A percentile compares a stretch with the other conserved stretches of the same genome.
These are phyloP conservation scores for Clarias magur DNA, from an alignment of 2,113 vertebrate genomes.

Conservation along the genomic window DNA sequence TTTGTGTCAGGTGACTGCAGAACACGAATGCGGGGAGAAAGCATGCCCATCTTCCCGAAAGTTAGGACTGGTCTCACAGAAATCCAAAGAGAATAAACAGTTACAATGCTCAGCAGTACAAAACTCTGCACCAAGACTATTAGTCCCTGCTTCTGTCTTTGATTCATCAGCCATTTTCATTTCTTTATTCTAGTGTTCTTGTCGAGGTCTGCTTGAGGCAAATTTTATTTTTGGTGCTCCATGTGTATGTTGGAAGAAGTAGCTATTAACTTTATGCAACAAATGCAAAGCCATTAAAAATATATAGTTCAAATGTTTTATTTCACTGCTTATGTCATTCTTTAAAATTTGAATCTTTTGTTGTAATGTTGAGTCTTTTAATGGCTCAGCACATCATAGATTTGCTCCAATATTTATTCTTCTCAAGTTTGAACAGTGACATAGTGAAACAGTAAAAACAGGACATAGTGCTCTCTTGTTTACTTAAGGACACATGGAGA, in stretches of 20 bases:
- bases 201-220: background rate
- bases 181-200: background rate
- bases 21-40: background rate
- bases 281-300: background rate
- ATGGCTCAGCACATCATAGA: background rate
- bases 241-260: background rate
- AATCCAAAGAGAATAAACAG: background rate
- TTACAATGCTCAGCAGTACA: background rate
- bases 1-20: conserved; percentile 13
- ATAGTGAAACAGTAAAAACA: conserved; percentile 71
- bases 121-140: background rate
- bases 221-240: background rate
- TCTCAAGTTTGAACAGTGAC: conserved; percentile 73
- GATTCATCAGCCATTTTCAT: background rate
- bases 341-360: background rate
- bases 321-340: background rate
- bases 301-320: background rate
- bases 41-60: background rate
- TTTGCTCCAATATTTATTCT: conserved; percentile 63
- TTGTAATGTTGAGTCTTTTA: background rate
- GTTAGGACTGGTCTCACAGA: background rate
- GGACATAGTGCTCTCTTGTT: conserved; percentile 66
- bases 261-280: background rate
- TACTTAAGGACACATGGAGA: conserved; percentile 67
- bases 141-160: background rate